phyloP scores from a whole-genome alignment of 2,113 vertebrate species.

The Seriola aureovittata region DNA sequence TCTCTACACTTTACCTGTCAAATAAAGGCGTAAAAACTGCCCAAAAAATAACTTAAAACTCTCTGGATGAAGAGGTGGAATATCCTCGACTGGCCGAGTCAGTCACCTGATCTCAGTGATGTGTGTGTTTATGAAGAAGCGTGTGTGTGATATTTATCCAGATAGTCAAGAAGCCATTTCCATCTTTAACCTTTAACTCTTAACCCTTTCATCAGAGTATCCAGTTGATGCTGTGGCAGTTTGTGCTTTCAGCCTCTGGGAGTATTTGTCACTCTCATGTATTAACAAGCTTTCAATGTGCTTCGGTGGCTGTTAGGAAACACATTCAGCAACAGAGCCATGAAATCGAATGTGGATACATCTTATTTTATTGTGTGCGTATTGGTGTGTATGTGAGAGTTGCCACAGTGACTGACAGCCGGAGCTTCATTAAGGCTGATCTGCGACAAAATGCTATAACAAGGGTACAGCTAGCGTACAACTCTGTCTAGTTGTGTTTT shows the following conservation, averaged over 20 bases:
- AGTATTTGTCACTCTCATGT: conserved; percentile 12
- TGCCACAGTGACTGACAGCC: neutral
- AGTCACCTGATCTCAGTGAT: neutral
- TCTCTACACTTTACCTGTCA: no score
- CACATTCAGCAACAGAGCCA: conserved; percentile 15
- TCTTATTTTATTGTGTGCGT: neutral
- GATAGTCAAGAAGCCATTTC: neutral
- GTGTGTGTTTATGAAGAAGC: no score
- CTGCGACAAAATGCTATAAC: conserved; percentile 13
- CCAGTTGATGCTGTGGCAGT: conserved; percentile 15
- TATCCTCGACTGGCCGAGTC: no score
- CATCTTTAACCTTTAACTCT: neutral
- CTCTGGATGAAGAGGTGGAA: no score
- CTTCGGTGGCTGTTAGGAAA: conserved; percentile 21
- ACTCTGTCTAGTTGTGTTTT: conserved; percentile 1
- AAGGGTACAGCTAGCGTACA: neutral
- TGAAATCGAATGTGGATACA: neutral
- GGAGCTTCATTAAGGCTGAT: conserved; percentile 28
- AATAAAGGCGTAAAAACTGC: no score
- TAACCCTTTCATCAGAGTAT: neutral
- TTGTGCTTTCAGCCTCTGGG: conserved; percentile 24
- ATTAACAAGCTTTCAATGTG: conserved; percentile 52
- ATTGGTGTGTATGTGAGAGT: neutral
- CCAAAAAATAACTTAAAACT: no score
- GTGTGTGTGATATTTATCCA: neutral